These are phyloP conservation scores for Pangasius djambal DNA, from an alignment of 2,797 vertebrate species.

Conservation along the genomic window DNA sequence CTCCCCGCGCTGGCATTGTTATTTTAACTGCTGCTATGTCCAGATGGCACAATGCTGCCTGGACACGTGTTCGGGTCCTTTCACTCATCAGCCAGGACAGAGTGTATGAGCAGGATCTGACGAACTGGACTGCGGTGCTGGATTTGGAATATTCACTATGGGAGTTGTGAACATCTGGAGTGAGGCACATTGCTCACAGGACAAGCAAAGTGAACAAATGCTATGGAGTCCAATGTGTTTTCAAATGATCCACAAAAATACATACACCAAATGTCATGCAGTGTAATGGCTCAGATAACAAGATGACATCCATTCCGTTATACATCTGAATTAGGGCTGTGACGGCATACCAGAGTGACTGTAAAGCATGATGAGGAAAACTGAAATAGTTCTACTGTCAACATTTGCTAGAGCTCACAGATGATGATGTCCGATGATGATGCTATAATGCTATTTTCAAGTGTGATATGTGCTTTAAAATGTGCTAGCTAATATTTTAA, in stretches of 20 bases:
- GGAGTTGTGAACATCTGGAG: slow-evolving; percentile 20
- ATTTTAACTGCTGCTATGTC: slow-evolving; percentile 36
- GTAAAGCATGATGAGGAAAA: neutral
- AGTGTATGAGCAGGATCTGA: slow-evolving; percentile 33
- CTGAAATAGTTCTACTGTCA: neutral
- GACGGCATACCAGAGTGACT: neutral
- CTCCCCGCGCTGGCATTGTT: slow-evolving; percentile 29
- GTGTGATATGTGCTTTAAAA: neutral
- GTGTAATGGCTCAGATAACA: slow-evolving; percentile 7
- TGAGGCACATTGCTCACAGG: neutral
- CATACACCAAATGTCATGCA: slow-evolving; percentile 15
- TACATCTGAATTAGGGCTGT: neutral
- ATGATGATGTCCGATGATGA: neutral
- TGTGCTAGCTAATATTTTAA: neutral
- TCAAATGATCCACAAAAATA: neutral
- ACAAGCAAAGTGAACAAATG: neutral
- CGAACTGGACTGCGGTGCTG: neutral
- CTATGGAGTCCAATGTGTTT: neutral
- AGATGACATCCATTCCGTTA: neutral
- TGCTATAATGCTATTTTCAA: neutral
- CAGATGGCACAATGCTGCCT: slow-evolving; percentile 7
- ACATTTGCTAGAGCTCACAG: neutral
- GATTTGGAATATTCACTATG: slow-evolving; percentile 17
- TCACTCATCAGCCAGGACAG: slow-evolving; percentile 33
- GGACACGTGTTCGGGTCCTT: slow-evolving; percentile 30